Conservation (phyloP, 2,888 invertebrate species). For the Leptinotarsa tumamoca region DNA sequence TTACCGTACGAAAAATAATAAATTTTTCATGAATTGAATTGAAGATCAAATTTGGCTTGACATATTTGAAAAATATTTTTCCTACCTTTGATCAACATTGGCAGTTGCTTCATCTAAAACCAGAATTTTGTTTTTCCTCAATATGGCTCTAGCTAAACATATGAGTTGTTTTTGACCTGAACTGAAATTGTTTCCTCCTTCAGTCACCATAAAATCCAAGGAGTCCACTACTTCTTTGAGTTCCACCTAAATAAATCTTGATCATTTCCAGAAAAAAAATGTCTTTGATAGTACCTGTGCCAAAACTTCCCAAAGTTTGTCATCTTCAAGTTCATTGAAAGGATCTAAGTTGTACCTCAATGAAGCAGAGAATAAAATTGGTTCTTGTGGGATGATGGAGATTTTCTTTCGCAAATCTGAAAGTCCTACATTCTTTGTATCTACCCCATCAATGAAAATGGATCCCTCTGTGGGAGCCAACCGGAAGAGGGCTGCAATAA, state of each 20-base stretch:
- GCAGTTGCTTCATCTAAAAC: too few relatives aligned
- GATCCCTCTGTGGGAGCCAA: slow-evolving; percentile 73
- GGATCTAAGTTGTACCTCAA: slow-evolving; percentile 89
- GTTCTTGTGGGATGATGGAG: slow-evolving; percentile 79
- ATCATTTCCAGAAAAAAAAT: too few relatives aligned
- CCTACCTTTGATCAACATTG: slow-evolving; percentile 63
- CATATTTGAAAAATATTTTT: slow-evolving; percentile 73
- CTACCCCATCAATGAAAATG: slow-evolving; percentile 76
- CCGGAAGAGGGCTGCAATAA: slow-evolving; percentile 84
- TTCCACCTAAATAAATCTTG: slow-evolving; percentile 72
- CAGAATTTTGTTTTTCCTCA: too few relatives aligned
- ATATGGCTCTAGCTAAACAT: too few relatives aligned
- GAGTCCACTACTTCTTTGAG: slow-evolving; percentile 77
- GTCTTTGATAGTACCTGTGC: slow-evolving; percentile 69
- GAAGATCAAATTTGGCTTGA: too few relatives aligned
- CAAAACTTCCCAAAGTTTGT: slow-evolving; percentile 81
- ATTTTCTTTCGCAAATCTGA: slow-evolving; percentile 84
- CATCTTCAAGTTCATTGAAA: slow-evolving; percentile 79
- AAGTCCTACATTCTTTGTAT: slow-evolving; percentile 79
- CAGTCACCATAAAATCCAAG: slow-evolving; percentile 75
- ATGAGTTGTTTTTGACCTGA: too few relatives aligned
- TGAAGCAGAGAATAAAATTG: slow-evolving; percentile 77
- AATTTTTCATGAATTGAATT: too few relatives aligned
- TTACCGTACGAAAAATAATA: too few relatives aligned
- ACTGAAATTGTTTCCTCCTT: slow-evolving; percentile 62